These are phyloP conservation scores for Diphyllodes magnificus DNA, from an alignment of 2,113 vertebrate genomes.

Conservation along the genomic window DNA sequence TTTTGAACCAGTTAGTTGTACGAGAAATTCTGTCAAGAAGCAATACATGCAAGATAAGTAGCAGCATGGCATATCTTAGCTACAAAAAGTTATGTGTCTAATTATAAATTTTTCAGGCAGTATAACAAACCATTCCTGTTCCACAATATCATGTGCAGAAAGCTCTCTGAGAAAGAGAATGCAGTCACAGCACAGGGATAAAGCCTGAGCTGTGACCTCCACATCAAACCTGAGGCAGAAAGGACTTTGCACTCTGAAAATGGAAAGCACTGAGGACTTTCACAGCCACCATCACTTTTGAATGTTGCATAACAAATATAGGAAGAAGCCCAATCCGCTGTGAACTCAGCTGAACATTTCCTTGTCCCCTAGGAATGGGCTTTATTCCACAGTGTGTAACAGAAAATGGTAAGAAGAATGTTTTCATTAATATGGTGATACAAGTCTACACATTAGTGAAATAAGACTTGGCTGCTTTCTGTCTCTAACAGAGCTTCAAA, in stretches of 20 bases:
- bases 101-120: neutral
- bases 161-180: neutral
- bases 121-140: neutral
- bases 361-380: neutral
- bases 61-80: neutral
- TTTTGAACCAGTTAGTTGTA: neutral
- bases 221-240: neutral
- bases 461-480: neutral
- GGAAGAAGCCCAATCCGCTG: neutral
- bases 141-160: neutral
- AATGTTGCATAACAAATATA: neutral
- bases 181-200: neutral
- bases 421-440: neutral
- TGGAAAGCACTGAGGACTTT: neutral
- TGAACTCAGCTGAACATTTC: neutral
- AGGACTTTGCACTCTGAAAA: neutral
- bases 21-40: neutral
- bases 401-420: neutral
- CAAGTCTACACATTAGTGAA: neutral
- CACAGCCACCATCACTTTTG: neutral
- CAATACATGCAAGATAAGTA: neutral
- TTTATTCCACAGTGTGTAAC: neutral
- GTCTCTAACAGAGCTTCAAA: neutral
- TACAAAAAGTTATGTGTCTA: neutral
- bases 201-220: neutral